Percentiles rank a stretch among this genome's conserved stretches.
These are phyloP conservation scores for Scatophagus argus DNA, from an alignment of 2,113 vertebrate species.

Conservation along the genomic window DNA sequence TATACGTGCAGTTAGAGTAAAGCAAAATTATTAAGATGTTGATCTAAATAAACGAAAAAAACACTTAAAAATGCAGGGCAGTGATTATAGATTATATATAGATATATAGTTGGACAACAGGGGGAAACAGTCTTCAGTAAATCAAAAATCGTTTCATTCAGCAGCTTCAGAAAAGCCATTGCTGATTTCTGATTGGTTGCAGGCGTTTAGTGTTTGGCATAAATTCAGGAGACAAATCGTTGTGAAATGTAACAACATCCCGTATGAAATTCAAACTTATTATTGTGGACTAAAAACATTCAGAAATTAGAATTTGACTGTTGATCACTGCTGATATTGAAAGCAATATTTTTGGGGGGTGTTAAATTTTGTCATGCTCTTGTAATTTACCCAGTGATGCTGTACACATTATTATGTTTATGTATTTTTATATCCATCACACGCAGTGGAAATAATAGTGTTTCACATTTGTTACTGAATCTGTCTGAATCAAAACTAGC, in stretches of 20 bases:
- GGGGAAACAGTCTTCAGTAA: slow-evolving; percentile 1
- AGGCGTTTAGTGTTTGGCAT: no score
- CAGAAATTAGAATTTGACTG: neutral
- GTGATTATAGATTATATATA: neutral
- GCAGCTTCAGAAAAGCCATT: neutral
- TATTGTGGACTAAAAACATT: neutral
- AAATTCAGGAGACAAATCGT: no score
- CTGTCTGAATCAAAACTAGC: slow-evolving; percentile 21
- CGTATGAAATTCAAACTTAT: slow-evolving; percentile 10
- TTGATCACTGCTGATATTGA: slow-evolving; percentile 5
- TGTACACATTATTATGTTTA: neutral
- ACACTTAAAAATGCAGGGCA: neutral
- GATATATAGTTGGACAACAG: neutral
- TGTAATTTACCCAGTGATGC: slow-evolving; percentile 14
- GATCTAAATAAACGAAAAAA: neutral
- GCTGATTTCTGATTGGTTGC: neutral
- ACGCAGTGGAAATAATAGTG: neutral
- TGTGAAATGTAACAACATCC: neutral
- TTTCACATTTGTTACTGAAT: slow-evolving; percentile 4
- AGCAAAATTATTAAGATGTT: neutral
- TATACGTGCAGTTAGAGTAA: neutral
- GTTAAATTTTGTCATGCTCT: neutral
- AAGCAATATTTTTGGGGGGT: slow-evolving; percentile 27
- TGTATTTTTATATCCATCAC: slow-evolving; percentile 8
- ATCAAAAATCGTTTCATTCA: neutral